Conservation (phyloP, 2,888 invertebrate genomes). For the Orchestes rusci region DNA sequence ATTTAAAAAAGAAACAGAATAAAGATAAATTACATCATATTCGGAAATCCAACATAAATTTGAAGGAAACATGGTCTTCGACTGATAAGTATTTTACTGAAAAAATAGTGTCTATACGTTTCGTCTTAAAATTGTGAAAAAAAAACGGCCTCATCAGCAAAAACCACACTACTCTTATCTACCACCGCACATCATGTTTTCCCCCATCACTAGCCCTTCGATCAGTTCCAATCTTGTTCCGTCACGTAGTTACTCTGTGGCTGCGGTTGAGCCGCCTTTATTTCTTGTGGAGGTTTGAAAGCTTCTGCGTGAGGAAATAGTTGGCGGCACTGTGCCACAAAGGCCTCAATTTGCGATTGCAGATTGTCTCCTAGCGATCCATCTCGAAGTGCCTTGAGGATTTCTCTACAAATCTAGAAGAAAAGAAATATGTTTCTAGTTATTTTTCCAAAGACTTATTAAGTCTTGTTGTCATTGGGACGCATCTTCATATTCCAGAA, state of each 20-base stretch:
- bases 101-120: no score
- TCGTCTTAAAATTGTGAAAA: neutral
- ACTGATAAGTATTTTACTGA: no score
- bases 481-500: no score
- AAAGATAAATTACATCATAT: no score
- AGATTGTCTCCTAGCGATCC: conserved; percentile 77
- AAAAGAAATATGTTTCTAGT: conserved; percentile 3
- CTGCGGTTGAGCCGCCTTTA: conserved; percentile 8
- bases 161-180: neutral
- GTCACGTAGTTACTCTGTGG: conserved; percentile 34
- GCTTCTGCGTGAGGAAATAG: conserved; percentile 75
- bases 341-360: conserved; percentile 55
- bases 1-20: no score
- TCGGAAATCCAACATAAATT: no score
- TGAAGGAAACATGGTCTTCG: no score
- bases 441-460: no score
- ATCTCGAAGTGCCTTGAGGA: conserved; percentile 66
- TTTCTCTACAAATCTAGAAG: conserved; percentile 71
- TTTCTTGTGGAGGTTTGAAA: conserved; percentile 49
- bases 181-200: neutral
- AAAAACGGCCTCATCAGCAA: neutral
- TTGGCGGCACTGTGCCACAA: conserved; percentile 62
- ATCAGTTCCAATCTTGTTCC: conserved; percentile 40
- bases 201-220: neutral
- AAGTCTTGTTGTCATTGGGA: no score